phyloP scores from a whole-genome alignment of 2,888 invertebrate genomes.

The Allolobophora icterica region DNA sequence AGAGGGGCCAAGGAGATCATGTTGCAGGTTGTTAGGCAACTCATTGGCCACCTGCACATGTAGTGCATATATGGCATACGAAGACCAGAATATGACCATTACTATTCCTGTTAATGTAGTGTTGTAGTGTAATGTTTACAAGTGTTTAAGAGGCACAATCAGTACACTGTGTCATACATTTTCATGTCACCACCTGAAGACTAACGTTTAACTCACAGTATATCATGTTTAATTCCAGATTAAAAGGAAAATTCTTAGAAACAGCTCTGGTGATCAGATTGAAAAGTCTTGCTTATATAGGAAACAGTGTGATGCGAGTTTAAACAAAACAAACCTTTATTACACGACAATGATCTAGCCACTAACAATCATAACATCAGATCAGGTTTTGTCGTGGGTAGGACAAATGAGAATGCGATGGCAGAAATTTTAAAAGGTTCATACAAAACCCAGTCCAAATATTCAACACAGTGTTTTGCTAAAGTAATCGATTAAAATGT shows the following conservation, averaged over 20 bases:
- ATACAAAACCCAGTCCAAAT: not conserved
- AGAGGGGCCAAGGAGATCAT: too few species aligned
- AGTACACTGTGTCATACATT: too few species aligned
- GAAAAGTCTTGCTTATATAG: not conserved
- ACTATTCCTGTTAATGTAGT: too few species aligned
- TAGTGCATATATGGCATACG: too few species aligned
- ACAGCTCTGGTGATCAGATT: not conserved
- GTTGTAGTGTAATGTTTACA: too few species aligned
- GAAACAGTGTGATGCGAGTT: not conserved
- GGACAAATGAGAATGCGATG: not conserved
- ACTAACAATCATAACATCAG: too few species aligned
- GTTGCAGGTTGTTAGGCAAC: too few species aligned
- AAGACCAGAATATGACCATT: too few species aligned
- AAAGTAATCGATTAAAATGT: not conserved
- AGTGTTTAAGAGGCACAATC: too few species aligned
- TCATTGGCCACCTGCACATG: too few species aligned
- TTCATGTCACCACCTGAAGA: not conserved
- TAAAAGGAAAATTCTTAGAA: not conserved
- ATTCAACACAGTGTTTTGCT: not conserved
- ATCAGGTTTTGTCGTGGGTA: not conserved
- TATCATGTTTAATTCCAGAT: not conserved
- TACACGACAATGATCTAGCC: not conserved
- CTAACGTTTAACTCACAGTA: not conserved
- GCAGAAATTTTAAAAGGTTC: not conserved
- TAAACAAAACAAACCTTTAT: not conserved